A percentile compares a stretch with the other conserved stretches of the same genome.
Evolutionary conservation across 2,113 vertebrate genomes (phyloP).

Genomic region (Maccullochella peelii): DNA sequence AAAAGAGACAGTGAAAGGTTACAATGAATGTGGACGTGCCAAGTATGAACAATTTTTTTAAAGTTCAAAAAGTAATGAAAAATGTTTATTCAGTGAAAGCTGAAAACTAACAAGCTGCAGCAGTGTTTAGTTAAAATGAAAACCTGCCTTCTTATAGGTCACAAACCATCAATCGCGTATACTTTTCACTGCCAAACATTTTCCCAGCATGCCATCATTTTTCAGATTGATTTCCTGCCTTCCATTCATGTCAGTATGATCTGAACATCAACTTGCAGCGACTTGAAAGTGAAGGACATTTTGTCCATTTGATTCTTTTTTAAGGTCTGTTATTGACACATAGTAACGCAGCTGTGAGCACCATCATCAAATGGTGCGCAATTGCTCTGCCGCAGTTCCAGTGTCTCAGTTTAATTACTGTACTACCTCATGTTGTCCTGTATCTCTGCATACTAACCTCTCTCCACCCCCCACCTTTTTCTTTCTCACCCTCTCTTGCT

Average conservation of each 20-base stretch:
- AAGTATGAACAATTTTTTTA: neutral
- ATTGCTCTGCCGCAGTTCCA: neutral
- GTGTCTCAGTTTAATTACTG: neutral
- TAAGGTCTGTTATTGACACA: neutral
- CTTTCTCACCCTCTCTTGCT: neutral
- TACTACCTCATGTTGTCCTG: neutral
- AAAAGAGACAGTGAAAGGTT: conserved; percentile 14
- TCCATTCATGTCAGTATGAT: neutral
- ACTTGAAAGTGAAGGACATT: conserved; percentile 1
- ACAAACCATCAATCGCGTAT: neutral
- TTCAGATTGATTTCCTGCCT: conserved; percentile 12
- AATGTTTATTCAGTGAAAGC: neutral
- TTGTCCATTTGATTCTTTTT: neutral
- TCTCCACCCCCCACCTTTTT: neutral
- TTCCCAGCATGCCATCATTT: neutral
- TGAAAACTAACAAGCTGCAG: neutral
- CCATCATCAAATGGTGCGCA: no score
- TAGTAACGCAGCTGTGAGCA: neutral
- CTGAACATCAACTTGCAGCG: neutral
- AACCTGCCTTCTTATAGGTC: neutral
- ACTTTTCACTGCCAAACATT: neutral
- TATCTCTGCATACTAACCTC: no score
- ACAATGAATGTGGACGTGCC: neutral
- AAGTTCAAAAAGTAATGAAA: neutral
- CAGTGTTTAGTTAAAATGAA: neutral